Evolutionary conservation across 2,113 vertebrate species (phyloP).

Genomic region (Hemibagrus wyckioides): DNA sequence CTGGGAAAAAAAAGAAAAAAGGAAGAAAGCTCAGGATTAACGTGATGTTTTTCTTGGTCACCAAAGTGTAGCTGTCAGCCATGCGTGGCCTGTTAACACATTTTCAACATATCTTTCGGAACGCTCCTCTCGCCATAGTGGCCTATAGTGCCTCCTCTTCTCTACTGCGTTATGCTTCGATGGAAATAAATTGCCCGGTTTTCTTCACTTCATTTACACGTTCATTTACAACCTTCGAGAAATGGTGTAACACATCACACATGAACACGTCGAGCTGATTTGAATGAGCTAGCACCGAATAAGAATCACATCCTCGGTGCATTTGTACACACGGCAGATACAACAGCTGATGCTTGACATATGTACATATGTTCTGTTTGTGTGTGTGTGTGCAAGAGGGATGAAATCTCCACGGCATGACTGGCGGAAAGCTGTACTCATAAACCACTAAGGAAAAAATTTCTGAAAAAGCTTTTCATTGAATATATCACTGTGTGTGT

Average conservation of each 20-base stretch:
- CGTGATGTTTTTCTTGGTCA: slow-evolving; percentile 21
- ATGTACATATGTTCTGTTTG: neutral
- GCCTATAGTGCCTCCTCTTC: neutral
- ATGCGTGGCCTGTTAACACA: slow-evolving; percentile 4
- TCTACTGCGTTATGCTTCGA: neutral
- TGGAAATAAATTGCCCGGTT: slow-evolving; percentile 1
- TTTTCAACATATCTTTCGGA: slow-evolving; percentile 16
- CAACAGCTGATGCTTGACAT: neutral
- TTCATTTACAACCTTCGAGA: neutral
- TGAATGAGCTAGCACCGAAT: slow-evolving; percentile 6
- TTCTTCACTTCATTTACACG: neutral
- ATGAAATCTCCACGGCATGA: neutral
- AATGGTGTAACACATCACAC: neutral
- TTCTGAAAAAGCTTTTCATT: neutral
- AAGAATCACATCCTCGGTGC: neutral
- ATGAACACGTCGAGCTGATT: neutral
- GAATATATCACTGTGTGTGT: neutral
- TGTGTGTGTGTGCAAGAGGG: neutral
- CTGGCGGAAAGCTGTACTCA: neutral
- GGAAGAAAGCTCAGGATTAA: neutral
- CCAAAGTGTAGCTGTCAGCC: slow-evolving; percentile 32
- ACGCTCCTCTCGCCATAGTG: too few relatives aligned
- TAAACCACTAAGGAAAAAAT: neutral
- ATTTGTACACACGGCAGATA: neutral
- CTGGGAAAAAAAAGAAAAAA: neutral